Conservation (phyloP, 2,113 vertebrate species). For the Pantherophis guttatus region DNA sequence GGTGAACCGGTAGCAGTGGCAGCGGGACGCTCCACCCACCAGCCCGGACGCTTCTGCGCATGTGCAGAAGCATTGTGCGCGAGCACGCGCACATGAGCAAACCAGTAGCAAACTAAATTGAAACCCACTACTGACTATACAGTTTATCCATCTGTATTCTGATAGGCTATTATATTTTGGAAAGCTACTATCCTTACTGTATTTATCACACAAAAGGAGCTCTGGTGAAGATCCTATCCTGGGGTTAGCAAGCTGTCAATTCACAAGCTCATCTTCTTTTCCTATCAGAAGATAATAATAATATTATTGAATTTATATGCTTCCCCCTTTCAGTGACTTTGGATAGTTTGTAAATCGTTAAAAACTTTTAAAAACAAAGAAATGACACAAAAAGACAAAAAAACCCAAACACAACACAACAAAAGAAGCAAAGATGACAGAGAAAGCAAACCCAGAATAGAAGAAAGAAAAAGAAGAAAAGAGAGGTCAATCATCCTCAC, state of each 20-base stretch:
- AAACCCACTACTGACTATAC: neutral
- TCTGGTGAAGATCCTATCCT: neutral
- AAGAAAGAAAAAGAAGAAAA: neutral
- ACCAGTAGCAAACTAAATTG: too few species aligned
- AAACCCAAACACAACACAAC: neutral
- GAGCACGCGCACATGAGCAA: too few species aligned
- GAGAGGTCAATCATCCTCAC: neutral
- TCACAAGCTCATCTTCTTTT: neutral
- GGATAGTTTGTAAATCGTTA: neutral
- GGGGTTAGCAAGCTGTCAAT: neutral
- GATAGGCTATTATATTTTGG: neutral
- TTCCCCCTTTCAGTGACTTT: neutral
- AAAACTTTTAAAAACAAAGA: neutral
- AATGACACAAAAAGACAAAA: neutral
- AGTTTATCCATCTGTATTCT: neutral
- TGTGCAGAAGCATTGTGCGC: too few species aligned
- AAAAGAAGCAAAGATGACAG: neutral
- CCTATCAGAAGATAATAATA: neutral
- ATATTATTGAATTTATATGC: neutral
- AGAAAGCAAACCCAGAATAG: neutral
- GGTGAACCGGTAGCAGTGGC: too few species aligned
- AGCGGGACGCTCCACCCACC: too few species aligned
- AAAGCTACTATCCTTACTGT: neutral
- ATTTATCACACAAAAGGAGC: neutral
- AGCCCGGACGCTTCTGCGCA: too few species aligned